Base-by-base conservation (phyloP, 1,140 invertebrate species). In the Drosophila serrata region DNA sequence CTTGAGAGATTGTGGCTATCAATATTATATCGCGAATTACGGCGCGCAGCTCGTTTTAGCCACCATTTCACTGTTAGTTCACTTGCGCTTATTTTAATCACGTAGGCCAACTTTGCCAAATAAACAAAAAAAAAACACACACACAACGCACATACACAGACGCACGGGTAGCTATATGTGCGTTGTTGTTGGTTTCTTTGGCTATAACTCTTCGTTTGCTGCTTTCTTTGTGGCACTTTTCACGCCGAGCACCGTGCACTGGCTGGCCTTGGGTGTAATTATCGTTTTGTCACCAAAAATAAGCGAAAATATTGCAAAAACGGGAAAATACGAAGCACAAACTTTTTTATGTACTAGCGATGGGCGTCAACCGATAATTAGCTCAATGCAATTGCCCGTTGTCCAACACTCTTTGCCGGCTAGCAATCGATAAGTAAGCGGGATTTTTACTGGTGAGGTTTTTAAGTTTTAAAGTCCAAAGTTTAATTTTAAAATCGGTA, bases 41-140 rank as follows among this genome's bases (percentile, higher is more conserved):
- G 24, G 73, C 62, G n/a, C 75, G 13, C 29, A 24, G 46, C 48
- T 33, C 51, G 39, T 79, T 56, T 74, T 79, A 64, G 75, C 76
- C 77, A 61, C 64, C 63, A 81, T 64, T 73, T 46, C 73, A 70
- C 68, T 65, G 62, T 69, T 56, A 49, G 61, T 63, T 55, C 51
- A 35, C 65, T 72, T 73, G 60, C 48, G 58, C 45, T 55, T 84
- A 81, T 81, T 90, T 90, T 86, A 85, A 90, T 90, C 85, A 90
- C 85, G 85, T 90, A 90, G 86, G 86, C 85, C 78, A 84, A 72
- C 19, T 59, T 33, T 27, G 70, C 64, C 63, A 77, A 86, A 87
- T 59, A 67, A 57, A 76, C 51, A 75, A 86, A 65, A 48, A 79
- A 59, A 87, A 81, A 57, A 78, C 12, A 61, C 61, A 81, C 60